phyloP scores from a whole-genome alignment of 2,797 vertebrate genomes.

The Cossypha caffra region DNA sequence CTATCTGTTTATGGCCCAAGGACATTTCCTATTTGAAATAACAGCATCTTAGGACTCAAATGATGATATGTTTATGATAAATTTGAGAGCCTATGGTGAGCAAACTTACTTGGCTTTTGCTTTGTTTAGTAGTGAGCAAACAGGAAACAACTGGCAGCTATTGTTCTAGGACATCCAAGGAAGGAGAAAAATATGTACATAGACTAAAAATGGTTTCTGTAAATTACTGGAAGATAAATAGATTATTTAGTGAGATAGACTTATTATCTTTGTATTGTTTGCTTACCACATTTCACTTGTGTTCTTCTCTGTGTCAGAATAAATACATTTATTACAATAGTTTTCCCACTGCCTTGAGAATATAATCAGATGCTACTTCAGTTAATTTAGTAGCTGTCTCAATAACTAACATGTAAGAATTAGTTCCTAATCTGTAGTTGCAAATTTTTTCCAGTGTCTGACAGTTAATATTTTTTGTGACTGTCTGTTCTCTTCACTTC shows the following conservation, averaged over 20 bases:
- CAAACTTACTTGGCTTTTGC: neutral
- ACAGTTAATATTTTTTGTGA: neutral
- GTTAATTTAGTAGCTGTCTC: neutral
- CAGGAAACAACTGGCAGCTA: slow-evolving; percentile 4
- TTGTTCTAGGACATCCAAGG: neutral
- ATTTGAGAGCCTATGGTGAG: neutral
- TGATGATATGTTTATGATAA: neutral
- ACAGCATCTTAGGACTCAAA: neutral
- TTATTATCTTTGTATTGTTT: neutral
- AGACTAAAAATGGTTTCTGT: neutral
- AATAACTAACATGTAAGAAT: neutral
- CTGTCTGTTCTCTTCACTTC: neutral
- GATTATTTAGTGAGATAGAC: neutral
- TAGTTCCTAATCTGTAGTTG: neutral
- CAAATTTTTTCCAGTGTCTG: neutral
- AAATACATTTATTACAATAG: neutral
- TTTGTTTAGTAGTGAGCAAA: slow-evolving; percentile 5
- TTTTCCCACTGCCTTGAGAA: neutral
- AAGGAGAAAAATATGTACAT: neutral
- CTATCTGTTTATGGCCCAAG: neutral
- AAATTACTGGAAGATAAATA: neutral
- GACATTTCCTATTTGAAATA: neutral
- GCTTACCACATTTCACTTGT: neutral
- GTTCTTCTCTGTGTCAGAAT: neutral
- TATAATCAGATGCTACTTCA: neutral